Base-by-base conservation (phyloP, 1,140 invertebrate species). In the Gryon sp. region DNA sequence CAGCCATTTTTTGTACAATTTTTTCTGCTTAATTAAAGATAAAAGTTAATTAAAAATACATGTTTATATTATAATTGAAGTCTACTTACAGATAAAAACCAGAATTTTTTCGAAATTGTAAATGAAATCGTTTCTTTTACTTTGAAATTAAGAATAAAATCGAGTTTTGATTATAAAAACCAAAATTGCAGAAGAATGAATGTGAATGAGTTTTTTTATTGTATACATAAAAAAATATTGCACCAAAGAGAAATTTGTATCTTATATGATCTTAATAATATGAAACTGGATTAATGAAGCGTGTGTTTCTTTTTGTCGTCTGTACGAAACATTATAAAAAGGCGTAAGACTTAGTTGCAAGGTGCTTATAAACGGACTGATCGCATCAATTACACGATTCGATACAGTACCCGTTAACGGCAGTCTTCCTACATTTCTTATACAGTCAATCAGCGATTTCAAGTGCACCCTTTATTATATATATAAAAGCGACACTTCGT, bases 351-450 rank as follows among this genome's bases (percentile, higher is more conserved):
- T 52, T 8, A 26, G 43, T 38, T 38, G 52, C 36, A 55, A 75
- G 45, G 45, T 40, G 62, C 46, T 68, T 66, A 66, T 50, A 53
- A 57, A 34, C 59, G 38, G 34, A 59, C 53, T 9, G 62, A 66
- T 75, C 72, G 72, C 62, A 59, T 75, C 62, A 66, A 75, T 75
- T 75, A 75, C 48, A 50, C 53, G 62, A 66, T 75, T 75, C 62
- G 72, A 75, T 62, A 48, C 72, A 68, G 55, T 50, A 40, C 41
- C 72, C 55, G 62, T 75, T 75, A 75, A 75, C 72, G 46, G 60
- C 53, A 46, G 22, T 66, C 53, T 53, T 68, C 28, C 26, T 46
- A 41, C 48, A 9, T 41, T 68, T 62, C 41, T 68, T 55, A 41
- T 9, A 28, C 11, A 75, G 46, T 40, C 53, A 75, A 66, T 40